A percentile compares a stretch with the other conserved stretches of the same genome.
phyloP scores from a whole-genome alignment of 2,888 invertebrate genomes.

The Agonopterix subpropinquella region DNA sequence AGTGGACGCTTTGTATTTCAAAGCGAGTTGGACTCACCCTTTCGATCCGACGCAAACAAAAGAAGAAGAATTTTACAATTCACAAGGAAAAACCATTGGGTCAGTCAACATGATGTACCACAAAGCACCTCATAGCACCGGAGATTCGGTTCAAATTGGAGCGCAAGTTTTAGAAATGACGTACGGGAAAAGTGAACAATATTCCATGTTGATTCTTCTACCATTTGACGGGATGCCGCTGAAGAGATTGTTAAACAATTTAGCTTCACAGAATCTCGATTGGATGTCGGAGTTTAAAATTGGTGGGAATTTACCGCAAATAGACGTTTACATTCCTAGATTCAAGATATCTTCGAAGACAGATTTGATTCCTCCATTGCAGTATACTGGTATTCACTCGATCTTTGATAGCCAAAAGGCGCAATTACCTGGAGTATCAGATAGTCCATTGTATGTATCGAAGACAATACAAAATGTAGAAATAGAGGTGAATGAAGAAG shows the following conservation, averaged over 20 bases:
- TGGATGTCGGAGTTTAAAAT: constrained; percentile 54
- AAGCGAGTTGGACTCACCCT: constrained; percentile 81
- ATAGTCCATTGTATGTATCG: constrained; percentile 73
- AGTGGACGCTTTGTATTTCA: constrained; percentile 81
- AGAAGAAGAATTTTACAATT: constrained; percentile 75
- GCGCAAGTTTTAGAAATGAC: constrained; percentile 81
- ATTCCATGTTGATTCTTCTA: constrained; percentile 79
- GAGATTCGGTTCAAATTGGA: constrained; percentile 68
- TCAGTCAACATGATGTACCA: constrained; percentile 86
- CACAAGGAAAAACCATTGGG: constrained; percentile 67
- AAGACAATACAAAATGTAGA: constrained; percentile 81
- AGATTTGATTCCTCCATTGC: constrained; percentile 58
- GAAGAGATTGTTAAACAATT: constrained; percentile 62
- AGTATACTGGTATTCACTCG: constrained; percentile 78
- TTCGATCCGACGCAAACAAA: constrained; percentile 77
- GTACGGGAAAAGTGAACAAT: constrained; percentile 77
- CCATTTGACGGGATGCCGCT: constrained; percentile 75
- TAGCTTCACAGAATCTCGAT: constrained; percentile 60
- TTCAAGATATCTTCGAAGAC: constrained; percentile 69
- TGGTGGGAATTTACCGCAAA: constrained; percentile 49
- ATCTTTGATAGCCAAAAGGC: constrained; percentile 75
- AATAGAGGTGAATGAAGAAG: constrained; percentile 84
- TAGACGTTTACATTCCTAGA: constrained; percentile 77
- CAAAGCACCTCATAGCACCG: constrained; percentile 73
- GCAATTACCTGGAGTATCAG: constrained; percentile 76